Evolutionary conservation across 2,797 vertebrate species (phyloP).

Genomic region (Fundulus diaphanus): DNA sequence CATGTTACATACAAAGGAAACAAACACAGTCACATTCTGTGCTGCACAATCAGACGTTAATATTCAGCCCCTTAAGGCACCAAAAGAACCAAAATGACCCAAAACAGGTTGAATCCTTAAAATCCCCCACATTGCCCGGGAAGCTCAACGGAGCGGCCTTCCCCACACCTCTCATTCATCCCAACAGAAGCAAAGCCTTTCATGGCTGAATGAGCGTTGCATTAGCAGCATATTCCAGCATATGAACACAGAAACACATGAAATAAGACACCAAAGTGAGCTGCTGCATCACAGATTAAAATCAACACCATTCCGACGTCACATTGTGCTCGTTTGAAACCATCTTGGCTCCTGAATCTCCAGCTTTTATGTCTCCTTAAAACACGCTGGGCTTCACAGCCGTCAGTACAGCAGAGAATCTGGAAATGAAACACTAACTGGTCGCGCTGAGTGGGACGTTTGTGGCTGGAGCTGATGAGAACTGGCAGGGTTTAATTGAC

Average conservation of each 20-base stretch:
- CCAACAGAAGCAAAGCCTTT: background rate
- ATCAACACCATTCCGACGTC: background rate
- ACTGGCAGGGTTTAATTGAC: no score
- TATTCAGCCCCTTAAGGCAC: conserved; percentile 67
- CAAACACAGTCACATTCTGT: conserved; percentile 68
- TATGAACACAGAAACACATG: background rate
- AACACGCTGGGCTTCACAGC: no score
- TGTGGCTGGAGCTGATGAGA: no score
- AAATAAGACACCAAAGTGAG: background rate
- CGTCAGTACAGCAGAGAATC: no score
- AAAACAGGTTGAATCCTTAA: conserved; percentile 8
- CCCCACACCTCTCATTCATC: background rate
- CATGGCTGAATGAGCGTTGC: background rate
- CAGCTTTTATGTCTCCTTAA: no score
- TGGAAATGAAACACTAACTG: no score
- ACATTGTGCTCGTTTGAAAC: conserved; percentile 10
- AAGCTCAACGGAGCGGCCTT: conserved; percentile 38
- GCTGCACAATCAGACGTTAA: conserved; percentile 30
- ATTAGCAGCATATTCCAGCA: background rate
- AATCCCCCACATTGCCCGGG: conserved; percentile 30
- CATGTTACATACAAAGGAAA: conserved; percentile 63
- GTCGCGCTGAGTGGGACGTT: no score
- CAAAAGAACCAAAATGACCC: conserved; percentile 41
- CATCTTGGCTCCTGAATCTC: background rate
- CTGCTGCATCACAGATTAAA: background rate